These are phyloP conservation scores for Acheta domesticus DNA, from an alignment of 2,888 invertebrate species.

Conservation along the genomic window DNA sequence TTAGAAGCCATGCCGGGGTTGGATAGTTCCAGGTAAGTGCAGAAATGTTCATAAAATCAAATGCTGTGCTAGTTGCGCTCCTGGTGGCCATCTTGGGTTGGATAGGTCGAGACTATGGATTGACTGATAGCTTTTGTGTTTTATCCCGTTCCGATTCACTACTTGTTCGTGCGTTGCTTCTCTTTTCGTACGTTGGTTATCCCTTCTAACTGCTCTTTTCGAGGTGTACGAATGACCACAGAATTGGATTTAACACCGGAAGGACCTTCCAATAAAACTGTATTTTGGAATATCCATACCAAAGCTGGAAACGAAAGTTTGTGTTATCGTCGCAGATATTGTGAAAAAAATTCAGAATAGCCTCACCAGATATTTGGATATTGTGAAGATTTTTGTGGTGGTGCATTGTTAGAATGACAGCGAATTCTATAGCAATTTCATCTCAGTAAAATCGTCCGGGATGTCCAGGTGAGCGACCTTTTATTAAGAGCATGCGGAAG, in stretches of 20 bases:
- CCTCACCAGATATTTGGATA: no score
- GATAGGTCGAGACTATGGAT: conserved; percentile 7
- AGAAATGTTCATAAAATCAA: conserved; percentile 20
- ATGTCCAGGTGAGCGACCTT: conserved; percentile 6
- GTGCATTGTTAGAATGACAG: not conserved
- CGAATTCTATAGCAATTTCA: not conserved
- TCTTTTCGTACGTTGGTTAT: no score
- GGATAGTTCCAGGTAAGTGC: conserved; percentile 34
- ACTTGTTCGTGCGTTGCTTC: not conserved
- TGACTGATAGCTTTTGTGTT: not conserved
- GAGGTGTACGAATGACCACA: no score
- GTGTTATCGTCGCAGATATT: no score
- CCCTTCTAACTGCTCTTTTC: no score
- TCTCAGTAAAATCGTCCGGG: not conserved
- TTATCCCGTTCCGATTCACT: not conserved
- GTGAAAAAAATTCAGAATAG: no score
- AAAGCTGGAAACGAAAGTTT: no score
- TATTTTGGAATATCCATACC: no score
- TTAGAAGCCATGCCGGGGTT: conserved; percentile 36
- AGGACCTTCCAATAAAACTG: no score
- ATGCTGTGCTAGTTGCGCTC: not conserved
- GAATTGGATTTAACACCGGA: no score
- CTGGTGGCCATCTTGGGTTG: conserved; percentile 1
- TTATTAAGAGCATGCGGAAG: no score
- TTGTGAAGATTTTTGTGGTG: no score